Base-by-base conservation (phyloP, 2,113 vertebrate species). In the Daphoenositta chrysoptera region DNA sequence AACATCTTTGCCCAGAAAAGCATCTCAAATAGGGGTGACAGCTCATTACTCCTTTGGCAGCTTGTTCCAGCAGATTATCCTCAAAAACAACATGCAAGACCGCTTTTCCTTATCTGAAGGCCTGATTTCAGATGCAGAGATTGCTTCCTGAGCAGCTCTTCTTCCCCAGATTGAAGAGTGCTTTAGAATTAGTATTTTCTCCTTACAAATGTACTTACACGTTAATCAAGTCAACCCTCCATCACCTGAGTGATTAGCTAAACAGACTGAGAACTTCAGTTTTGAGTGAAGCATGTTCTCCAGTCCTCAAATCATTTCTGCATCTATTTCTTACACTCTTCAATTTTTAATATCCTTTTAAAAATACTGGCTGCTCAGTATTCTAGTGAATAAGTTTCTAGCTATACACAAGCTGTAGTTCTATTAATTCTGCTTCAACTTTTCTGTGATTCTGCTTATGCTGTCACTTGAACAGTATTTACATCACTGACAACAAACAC, bases 161-260 rank as follows among this genome's bases (percentile, higher is more conserved):
- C 56, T 51, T 66, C 42, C 24, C 27, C 80, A 90, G 42, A 78
- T 1, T 66, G 68, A 90, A 93, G 71, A 83, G 63, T 27, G 54
- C 86, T 94, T 89, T 83, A 89, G 72, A 92, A 90, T 61, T 31
- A 89, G 56, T 60, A 73, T 83, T 83, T 95, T 92, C 76, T 93
- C 60, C 78, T 64, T 78, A 47, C 6, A 80, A 89, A 93, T 5
- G 58, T 58, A 93, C 86, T 94, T 66, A 58, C 3, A 66, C n/a
- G 42, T 63, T 94, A 95, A 97, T 93, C 83, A 91, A 94, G 50
- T 57, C 68, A 95, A 77, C 22, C 45, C 68, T 88, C 71, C 13
- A 48, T 60, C 61, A 91, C 58, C 39, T 76, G 17, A 83, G 37
- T 70, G 91, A 93, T 94, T 73, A 95, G 71, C 76, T 78, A 76